These are phyloP conservation scores for Apamea crenata DNA, from an alignment of 2,888 invertebrate species.

Conservation along the genomic window DNA sequence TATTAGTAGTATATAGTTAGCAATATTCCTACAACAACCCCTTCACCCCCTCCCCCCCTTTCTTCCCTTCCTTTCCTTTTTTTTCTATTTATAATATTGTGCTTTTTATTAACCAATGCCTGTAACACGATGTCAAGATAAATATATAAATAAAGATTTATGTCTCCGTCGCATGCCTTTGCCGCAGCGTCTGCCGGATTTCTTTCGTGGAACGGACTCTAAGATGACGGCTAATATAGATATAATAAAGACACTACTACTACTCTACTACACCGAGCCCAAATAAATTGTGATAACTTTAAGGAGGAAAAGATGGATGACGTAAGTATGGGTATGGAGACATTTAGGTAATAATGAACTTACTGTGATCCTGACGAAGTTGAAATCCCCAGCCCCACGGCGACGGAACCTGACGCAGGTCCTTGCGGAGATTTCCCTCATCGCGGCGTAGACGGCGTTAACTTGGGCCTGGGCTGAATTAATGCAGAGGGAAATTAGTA, in stretches of 20 bases:
- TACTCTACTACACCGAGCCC: neutral
- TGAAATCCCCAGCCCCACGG: constrained; percentile 53
- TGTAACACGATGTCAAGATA: neutral
- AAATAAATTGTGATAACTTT: neutral
- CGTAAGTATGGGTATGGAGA: neutral
- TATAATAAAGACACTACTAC: neutral
- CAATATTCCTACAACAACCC: too few relatives aligned
- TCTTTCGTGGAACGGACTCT: neutral
- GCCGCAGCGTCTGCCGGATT: neutral
- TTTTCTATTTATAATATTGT: neutral
- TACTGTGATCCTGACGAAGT: constrained; percentile 71
- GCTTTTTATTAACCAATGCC: too few relatives aligned
- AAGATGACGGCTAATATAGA: neutral
- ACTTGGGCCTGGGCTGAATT: constrained; percentile 49
- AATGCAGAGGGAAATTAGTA: neutral
- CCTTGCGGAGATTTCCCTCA: constrained; percentile 53
- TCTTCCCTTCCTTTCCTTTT: too few relatives aligned
- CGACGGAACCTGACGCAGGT: constrained; percentile 71
- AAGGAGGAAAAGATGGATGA: neutral
- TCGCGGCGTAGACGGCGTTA: constrained; percentile 42
- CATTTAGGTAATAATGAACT: constrained; percentile 33
- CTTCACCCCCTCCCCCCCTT: too few relatives aligned
- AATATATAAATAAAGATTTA: neutral
- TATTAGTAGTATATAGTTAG: too few relatives aligned
- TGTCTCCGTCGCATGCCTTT: too few relatives aligned